phyloP scores from a whole-genome alignment of 2,888 invertebrate genomes.

The Phrixothrix hirtus region DNA sequence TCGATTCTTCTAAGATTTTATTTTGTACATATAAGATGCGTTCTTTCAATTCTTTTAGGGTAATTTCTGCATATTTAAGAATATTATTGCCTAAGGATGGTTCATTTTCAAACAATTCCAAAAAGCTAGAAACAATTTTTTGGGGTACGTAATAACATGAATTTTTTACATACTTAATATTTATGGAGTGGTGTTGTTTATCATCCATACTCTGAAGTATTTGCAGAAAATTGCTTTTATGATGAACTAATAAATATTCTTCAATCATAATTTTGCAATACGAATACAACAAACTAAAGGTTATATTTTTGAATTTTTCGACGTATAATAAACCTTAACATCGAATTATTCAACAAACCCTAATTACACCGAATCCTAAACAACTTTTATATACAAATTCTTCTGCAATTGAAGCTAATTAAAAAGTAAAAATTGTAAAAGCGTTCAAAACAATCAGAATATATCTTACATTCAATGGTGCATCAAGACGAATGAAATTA shows the following conservation, averaged over 20 bases:
- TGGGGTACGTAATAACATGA: slow-evolving; percentile 13
- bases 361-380: no score
- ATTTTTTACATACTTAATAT: slow-evolving; percentile 66
- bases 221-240: slow-evolving; percentile 63
- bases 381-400: no score
- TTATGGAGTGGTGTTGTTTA: slow-evolving; percentile 66
- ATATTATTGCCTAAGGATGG: slow-evolving; percentile 70
- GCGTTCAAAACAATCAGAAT: background rate
- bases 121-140: slow-evolving; percentile 65
- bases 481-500: no score
- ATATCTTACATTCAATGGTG: no score
- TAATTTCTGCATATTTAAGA: slow-evolving; percentile 65
- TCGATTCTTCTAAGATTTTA: slow-evolving; percentile 57
- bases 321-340: background rate
- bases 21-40: slow-evolving; percentile 66
- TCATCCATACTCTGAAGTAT: slow-evolving; percentile 66
- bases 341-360: background rate
- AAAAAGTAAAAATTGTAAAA: background rate
- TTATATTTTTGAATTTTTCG: background rate
- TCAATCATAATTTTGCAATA: slow-evolving; percentile 25
- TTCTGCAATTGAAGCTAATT: background rate
- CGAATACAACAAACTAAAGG: background rate
- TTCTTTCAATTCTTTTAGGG: slow-evolving; percentile 67
- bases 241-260: slow-evolving; percentile 65
- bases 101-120: slow-evolving; percentile 70